These are phyloP conservation scores for Troilus luridus DNA, from an alignment of 2,888 invertebrate genomes.

Conservation along the genomic window DNA sequence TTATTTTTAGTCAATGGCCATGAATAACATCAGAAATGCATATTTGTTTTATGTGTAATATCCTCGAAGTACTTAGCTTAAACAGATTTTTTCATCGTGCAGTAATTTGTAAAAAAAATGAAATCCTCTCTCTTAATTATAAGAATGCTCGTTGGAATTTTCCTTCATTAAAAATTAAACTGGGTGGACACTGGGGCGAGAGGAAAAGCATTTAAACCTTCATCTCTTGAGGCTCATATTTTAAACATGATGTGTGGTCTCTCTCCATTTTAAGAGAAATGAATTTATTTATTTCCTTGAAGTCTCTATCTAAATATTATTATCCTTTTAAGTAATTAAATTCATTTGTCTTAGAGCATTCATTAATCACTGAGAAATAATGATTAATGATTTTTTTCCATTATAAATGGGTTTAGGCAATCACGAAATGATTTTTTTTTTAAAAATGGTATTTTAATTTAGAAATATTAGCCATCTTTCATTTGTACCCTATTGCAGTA, in stretches of 20 bases:
- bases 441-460: no score
- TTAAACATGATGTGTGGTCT: slow-evolving; percentile 11
- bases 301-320: not conserved
- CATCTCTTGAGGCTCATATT: not conserved
- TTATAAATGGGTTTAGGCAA: no score
- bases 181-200: not conserved
- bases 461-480: no score
- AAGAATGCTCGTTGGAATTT: not conserved
- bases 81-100: not conserved
- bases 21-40: no score
- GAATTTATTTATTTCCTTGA: not conserved
- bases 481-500: no score
- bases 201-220: not conserved
- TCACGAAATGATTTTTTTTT: no score
- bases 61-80: not conserved
- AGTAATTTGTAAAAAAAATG: not conserved
- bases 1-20: no score
- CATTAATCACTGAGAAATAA: not conserved
- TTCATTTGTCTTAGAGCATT: not conserved
- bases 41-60: not conserved
- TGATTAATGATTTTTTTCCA: no score
- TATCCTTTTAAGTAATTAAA: not conserved
- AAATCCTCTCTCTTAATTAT: not conserved
- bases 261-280: not conserved
- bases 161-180: not conserved